Evolutionary conservation across 2,797 vertebrate species (phyloP).

Genomic region (Parotocinclus haroldoi): DNA sequence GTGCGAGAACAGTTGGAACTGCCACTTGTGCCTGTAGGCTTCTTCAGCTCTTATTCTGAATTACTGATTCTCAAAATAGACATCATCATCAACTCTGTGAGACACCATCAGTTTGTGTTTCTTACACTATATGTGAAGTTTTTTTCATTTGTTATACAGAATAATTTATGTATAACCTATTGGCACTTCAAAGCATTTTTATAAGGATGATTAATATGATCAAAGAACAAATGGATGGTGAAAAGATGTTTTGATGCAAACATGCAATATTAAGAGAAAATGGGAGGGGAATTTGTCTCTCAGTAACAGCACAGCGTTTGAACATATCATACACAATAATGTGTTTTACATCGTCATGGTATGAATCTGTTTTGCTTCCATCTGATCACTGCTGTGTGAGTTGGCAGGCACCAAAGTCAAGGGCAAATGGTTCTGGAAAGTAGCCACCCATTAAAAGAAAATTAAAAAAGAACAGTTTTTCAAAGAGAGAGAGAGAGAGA

Average conservation of each 20-base stretch:
- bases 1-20: constrained; percentile 21
- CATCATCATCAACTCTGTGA: constrained; percentile 14
- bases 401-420: no score
- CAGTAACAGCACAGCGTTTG: no score
- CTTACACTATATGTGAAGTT: background rate
- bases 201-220: background rate
- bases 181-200: background rate
- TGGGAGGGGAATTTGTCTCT: background rate
- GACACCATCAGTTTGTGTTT: constrained; percentile 6
- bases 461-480: no score
- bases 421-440: no score
- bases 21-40: constrained; percentile 13
- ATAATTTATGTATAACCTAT: background rate
- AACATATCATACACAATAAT: no score
- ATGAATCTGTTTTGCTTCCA: no score
- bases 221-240: background rate
- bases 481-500: no score
- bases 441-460: no score
- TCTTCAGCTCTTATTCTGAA: constrained; percentile 14
- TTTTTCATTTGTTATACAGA: constrained; percentile 1
- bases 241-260: background rate
- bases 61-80: constrained; percentile 29
- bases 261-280: background rate
- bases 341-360: no score
- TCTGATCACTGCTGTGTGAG: no score